phyloP scores from a whole-genome alignment of 2,113 vertebrate species.

The Nycticebus coucang region DNA sequence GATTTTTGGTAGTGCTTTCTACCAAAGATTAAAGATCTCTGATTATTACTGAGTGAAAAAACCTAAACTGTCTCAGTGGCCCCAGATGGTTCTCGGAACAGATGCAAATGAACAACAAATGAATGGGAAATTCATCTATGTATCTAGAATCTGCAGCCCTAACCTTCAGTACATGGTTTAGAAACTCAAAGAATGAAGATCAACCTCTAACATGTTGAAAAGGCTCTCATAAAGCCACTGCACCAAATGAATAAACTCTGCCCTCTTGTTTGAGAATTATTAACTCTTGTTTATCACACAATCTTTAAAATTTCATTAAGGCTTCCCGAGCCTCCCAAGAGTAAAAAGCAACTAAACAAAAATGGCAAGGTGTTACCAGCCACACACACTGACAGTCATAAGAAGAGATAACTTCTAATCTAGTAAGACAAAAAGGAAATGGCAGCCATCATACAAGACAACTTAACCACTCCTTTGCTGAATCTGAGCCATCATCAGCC shows the following conservation, averaged over 20 bases:
- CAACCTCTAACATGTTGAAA: not conserved
- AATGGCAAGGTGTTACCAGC: not conserved
- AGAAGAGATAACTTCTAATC: not conserved
- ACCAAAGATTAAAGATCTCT: not conserved
- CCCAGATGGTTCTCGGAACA: not conserved
- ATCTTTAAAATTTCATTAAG: not conserved
- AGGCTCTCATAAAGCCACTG: not conserved
- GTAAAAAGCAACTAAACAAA: not conserved
- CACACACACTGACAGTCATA: not conserved
- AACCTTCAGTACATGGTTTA: not conserved
- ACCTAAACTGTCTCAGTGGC: not conserved
- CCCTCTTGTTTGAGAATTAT: not conserved
- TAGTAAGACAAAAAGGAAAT: not conserved
- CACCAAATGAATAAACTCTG: not conserved
- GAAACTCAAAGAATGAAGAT: not conserved
- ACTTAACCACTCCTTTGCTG: not conserved
- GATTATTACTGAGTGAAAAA: slow-evolving; percentile 9
- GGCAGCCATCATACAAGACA: not conserved
- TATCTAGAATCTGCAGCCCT: not conserved
- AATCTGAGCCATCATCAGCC: not conserved
- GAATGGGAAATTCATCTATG: not conserved
- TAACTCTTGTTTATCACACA: not conserved
- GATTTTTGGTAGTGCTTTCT: not conserved
- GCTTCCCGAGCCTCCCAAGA: not conserved
- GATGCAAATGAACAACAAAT: not conserved